Conservation (phyloP, 2,113 vertebrate genomes). For the Rhinoderma darwinii region DNA sequence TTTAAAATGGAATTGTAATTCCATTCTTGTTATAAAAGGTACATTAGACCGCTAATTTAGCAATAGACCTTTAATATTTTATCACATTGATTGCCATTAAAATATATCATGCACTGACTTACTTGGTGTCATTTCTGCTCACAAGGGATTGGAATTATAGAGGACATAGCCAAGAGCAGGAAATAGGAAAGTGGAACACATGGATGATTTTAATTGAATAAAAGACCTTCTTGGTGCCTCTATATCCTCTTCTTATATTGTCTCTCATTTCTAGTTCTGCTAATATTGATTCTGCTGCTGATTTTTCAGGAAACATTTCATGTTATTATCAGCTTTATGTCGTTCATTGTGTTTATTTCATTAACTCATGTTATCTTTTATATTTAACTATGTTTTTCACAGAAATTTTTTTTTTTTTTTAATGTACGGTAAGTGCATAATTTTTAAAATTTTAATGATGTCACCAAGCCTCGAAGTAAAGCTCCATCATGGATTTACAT, state of each 20-base stretch:
- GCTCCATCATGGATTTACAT: too few relatives aligned
- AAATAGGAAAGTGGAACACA: constrained; percentile 46
- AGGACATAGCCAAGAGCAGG: constrained; percentile 51
- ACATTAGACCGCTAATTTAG: constrained; percentile 59
- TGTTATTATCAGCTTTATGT: not conserved
- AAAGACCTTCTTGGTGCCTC: constrained; percentile 13
- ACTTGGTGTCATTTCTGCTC: constrained; percentile 54
- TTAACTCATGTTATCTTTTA: not conserved
- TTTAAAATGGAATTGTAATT: constrained; percentile 56
- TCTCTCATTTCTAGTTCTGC: not conserved
- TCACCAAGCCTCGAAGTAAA: too few relatives aligned
- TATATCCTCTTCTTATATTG: constrained; percentile 35
- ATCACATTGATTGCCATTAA: constrained; percentile 59
- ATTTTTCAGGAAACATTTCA: not conserved
- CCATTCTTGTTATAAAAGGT: constrained; percentile 55
- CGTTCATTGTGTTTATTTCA: not conserved
- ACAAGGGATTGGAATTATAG: constrained; percentile 44
- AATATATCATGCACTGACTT: constrained; percentile 58
- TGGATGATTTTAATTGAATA: constrained; percentile 57
- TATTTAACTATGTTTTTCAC: not conserved
- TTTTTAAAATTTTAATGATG: not conserved
- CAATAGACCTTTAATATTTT: constrained; percentile 58
- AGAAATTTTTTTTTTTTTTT: too few relatives aligned
- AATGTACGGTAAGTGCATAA: too few relatives aligned
- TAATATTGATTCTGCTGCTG: not conserved